Evolutionary conservation across 2,888 invertebrate genomes (phyloP).

Genomic region (Allophyes oxyacanthae): DNA sequence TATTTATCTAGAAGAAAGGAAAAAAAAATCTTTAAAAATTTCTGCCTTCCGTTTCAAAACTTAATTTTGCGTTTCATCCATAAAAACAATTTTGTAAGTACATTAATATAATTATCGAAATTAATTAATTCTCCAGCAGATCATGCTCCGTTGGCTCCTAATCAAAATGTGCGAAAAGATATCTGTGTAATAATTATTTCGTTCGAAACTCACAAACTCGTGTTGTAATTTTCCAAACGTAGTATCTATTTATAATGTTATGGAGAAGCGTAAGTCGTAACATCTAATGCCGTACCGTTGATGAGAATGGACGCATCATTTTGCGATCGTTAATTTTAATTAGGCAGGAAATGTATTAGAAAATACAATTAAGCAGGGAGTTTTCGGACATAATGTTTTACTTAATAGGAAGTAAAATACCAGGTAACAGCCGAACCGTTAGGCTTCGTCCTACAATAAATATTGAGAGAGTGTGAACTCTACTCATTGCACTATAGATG

Average conservation of each 20-base stretch:
- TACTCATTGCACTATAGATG: no score
- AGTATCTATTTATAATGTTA: constrained; percentile 19
- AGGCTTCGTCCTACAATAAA: no score
- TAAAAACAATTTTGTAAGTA: constrained; percentile 8
- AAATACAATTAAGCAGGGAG: constrained; percentile 26
- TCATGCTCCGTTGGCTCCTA: constrained; percentile 16
- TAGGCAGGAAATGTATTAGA: constrained; percentile 32
- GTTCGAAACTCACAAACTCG: constrained; percentile 19
- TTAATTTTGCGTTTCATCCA: constrained; percentile 4
- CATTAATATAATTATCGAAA: constrained; percentile 25
- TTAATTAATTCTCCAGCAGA: constrained; percentile 36
- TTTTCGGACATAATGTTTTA: constrained; percentile 2
- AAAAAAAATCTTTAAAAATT: no score
- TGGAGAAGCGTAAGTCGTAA: constrained; percentile 11
- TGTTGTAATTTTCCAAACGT: constrained; percentile 41
- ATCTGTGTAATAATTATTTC: constrained; percentile 30
- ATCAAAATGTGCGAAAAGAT: constrained; percentile 38
- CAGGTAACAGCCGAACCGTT: no score
- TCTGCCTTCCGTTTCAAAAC: neutral
- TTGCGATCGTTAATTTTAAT: constrained; percentile 41
- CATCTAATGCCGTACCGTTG: constrained; percentile 11
- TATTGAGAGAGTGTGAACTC: no score
- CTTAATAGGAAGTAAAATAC: no score
- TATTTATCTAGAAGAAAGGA: no score
- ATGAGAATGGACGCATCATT: constrained; percentile 38